Base-by-base conservation (phyloP, 2,113 vertebrate genomes). In the Rutilus rutilus region DNA sequence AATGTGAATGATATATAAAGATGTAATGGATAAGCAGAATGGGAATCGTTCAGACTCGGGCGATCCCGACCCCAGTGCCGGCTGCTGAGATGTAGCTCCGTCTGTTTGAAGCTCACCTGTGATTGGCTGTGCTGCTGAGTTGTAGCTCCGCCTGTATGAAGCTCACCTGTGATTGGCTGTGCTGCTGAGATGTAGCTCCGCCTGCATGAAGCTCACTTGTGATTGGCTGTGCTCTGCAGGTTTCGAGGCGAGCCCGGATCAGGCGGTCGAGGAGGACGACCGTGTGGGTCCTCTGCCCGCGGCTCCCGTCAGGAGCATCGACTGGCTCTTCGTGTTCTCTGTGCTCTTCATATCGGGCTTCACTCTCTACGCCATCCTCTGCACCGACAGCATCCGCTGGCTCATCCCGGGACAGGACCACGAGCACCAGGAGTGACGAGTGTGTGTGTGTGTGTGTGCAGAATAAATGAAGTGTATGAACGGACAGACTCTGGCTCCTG, bases 271-370 rank as follows among this genome's bases (percentile, higher is more conserved):
- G 0, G 92, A 96, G 11, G 94, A 89, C 0, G 98, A 99, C 89
- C 95, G 65, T 76, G 83, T 91, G 1, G 98, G 98, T 1, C 98
- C 98, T 39, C 93, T 99, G 74, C 95, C 95, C 0, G 96, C 95
- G 0, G 91, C 96, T 17, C 91, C 97, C 2, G 92, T 96, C 0
- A 97, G 92, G 88, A 96, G 96, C 88, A 94, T 99, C 8, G 98
- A 99, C 91, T 99, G 98, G 98, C 91, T 99, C 84, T 96, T 99
- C 0, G 96, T 98, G 39, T 99, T 99, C 88, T 99, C 98, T 0
- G 84, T 99, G 85, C 92, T 98, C 74, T 99, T 99, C 91, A 95
- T 99, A 91, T 92, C 94, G 0, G 91, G 93, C 81, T 99, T 99
- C 79, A 92, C 95, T 8, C 9, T 96, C 77, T 99, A 99, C 0